Evolutionary conservation across 2,797 vertebrate genomes (phyloP).

Genomic region (Poecilia gillii): DNA sequence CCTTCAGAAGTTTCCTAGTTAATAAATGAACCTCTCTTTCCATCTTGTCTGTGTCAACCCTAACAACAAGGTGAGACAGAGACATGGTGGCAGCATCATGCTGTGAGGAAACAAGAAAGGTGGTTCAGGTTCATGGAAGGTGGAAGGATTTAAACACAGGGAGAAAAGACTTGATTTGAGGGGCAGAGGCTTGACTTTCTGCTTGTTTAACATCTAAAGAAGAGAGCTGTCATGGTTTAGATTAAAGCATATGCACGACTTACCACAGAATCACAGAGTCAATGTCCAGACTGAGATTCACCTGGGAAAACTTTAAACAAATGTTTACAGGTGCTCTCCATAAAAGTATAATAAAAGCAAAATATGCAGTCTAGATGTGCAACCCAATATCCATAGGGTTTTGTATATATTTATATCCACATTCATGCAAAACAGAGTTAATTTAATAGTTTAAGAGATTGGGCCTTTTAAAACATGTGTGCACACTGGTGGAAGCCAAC

Average conservation of each 20-base stretch:
- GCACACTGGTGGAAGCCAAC: background rate
- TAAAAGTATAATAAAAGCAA: too few species aligned
- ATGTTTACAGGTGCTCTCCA: background rate
- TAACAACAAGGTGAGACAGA: background rate
- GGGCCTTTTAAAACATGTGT: background rate
- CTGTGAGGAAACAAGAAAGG: background rate
- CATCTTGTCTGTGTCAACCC: background rate
- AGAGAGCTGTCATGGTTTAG: background rate
- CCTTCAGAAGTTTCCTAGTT: background rate
- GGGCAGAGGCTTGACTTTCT: background rate
- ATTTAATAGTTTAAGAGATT: background rate
- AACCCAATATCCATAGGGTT: too few species aligned
- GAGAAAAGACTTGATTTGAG: background rate
- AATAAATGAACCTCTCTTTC: background rate
- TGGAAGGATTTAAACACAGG: background rate
- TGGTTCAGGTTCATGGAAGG: background rate
- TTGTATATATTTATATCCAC: too few species aligned
- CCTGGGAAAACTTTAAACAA: background rate
- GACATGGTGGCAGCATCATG: background rate
- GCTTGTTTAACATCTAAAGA: background rate
- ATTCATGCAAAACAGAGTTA: background rate
- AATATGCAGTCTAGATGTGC: too few species aligned
- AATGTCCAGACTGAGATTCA: background rate
- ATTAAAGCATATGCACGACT: background rate
- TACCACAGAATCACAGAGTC: background rate